phyloP scores from a whole-genome alignment of 2,113 vertebrate genomes.

The Herpailurus yagouaroundi region DNA sequence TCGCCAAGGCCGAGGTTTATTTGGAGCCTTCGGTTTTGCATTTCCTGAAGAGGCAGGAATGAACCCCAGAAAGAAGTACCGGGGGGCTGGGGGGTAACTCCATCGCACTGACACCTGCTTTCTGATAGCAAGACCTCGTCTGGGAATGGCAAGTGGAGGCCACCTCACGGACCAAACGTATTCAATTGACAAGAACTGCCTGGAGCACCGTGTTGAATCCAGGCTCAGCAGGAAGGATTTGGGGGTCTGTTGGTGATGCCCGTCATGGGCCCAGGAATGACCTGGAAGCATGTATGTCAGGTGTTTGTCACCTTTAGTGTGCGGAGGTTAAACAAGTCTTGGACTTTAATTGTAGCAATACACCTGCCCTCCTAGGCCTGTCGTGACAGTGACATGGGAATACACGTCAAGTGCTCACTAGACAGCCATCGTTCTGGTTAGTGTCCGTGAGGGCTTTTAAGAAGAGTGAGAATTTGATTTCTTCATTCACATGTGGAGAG shows the following conservation, averaged over 20 bases:
- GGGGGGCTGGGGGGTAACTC: not conserved
- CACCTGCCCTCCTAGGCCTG: not conserved
- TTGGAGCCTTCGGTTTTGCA: slow-evolving; percentile 47
- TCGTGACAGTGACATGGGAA: slow-evolving; percentile 24
- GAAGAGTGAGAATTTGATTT: not conserved
- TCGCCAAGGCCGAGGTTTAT: slow-evolving; percentile 33
- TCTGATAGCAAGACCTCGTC: not conserved
- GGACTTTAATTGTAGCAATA: not conserved
- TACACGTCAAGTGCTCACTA: not conserved
- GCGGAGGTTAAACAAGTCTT: not conserved
- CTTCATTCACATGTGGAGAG: not conserved
- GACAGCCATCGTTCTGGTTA: not conserved
- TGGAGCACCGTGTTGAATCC: not conserved
- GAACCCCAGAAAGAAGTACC: not conserved
- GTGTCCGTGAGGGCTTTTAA: not conserved
- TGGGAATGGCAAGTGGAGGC: not conserved
- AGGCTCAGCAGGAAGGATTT: not conserved
- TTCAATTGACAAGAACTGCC: not conserved
- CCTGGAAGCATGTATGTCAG: not conserved
- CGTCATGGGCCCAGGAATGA: not conserved
- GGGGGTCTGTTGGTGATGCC: not conserved
- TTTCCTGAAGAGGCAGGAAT: slow-evolving; percentile 62
- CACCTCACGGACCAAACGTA: not conserved
- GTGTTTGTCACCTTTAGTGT: not conserved
- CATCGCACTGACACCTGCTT: slow-evolving; percentile 9